These are phyloP conservation scores for Sebastes matsubarae DNA, from an alignment of 2,797 vertebrate genomes.

Conservation along the genomic window DNA sequence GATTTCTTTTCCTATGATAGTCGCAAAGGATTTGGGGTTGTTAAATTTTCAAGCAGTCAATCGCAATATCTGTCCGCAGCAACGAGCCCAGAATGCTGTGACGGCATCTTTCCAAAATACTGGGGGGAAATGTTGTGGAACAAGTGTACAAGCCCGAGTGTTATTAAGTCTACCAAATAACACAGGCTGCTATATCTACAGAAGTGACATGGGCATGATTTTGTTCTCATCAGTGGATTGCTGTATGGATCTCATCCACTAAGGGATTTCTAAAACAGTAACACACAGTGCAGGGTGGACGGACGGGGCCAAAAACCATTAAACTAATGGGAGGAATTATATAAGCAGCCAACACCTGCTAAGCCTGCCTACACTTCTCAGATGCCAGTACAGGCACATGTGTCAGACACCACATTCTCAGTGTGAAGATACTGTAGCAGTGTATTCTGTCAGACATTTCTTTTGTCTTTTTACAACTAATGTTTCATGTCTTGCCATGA, in stretches of 20 bases:
- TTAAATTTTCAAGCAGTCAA: constrained; percentile 37
- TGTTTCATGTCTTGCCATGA: constrained; percentile 34
- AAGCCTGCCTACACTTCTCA: background rate
- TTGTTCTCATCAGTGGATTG: constrained; percentile 25
- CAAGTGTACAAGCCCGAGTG: constrained; percentile 21
- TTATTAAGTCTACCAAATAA: constrained; percentile 40
- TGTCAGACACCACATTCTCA: constrained; percentile 14
- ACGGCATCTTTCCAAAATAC: constrained; percentile 42
- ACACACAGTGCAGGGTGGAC: constrained; percentile 1
- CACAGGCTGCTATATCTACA: constrained; percentile 21
- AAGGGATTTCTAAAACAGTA: constrained; percentile 43
- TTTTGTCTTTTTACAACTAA: background rate
- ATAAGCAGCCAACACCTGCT: constrained; percentile 38
- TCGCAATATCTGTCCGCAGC: constrained; percentile 19
- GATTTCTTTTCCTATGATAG: constrained; percentile 4
- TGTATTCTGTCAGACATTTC: background rate
- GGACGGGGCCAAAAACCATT: constrained; percentile 22
- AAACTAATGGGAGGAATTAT: constrained; percentile 31
- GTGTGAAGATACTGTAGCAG: background rate
- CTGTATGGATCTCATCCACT: constrained; percentile 29
- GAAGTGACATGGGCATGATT: constrained; percentile 29
- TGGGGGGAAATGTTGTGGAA: constrained; percentile 57
- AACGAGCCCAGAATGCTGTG: constrained; percentile 16
- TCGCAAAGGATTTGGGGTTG: background rate
- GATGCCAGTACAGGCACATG: constrained; percentile 6